Conservation (phyloP, 2,888 invertebrate species). For the Tinea semifulvella region DNA sequence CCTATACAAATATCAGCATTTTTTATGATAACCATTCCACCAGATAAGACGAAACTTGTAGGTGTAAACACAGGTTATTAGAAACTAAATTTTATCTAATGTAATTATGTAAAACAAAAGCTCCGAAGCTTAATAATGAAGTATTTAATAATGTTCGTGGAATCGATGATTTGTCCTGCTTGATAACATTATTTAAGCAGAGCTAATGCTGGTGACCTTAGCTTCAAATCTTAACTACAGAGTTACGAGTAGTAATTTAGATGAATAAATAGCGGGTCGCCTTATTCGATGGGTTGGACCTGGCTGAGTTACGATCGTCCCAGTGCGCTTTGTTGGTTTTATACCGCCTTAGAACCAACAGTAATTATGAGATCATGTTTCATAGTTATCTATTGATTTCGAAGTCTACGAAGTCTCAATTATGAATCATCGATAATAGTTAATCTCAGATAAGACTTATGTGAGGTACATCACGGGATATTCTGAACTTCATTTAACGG, state of each 20-base stretch:
- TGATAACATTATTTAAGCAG: not conserved
- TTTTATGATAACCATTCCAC: constrained; percentile 18
- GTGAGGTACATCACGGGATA: no score
- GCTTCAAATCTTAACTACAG: constrained; percentile 43
- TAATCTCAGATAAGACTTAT: constrained; percentile 34
- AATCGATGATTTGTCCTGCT: constrained; percentile 1
- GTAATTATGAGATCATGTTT: constrained; percentile 62
- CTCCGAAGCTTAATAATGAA: no score
- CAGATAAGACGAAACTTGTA: constrained; percentile 29
- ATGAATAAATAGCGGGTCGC: constrained; percentile 48
- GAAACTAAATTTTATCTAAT: not conserved
- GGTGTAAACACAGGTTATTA: constrained; percentile 2
- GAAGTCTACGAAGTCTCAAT: constrained; percentile 54
- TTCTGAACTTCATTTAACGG: no score
- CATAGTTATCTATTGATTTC: constrained; percentile 57
- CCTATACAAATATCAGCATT: not conserved
- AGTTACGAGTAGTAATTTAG: constrained; percentile 55
- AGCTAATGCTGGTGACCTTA: constrained; percentile 43
- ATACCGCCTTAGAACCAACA: constrained; percentile 40
- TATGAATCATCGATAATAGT: constrained; percentile 54
- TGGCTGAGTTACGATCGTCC: constrained; percentile 53
- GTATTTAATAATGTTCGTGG: not conserved
- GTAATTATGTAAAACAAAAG: not conserved
- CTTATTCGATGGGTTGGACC: constrained; percentile 37
- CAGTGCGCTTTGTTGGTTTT: constrained; percentile 49